Evolutionary conservation across 2,888 invertebrate species (phyloP), one percentile per base, ranked within the genome.

Genomic region (Bellardia pandia): DNA sequence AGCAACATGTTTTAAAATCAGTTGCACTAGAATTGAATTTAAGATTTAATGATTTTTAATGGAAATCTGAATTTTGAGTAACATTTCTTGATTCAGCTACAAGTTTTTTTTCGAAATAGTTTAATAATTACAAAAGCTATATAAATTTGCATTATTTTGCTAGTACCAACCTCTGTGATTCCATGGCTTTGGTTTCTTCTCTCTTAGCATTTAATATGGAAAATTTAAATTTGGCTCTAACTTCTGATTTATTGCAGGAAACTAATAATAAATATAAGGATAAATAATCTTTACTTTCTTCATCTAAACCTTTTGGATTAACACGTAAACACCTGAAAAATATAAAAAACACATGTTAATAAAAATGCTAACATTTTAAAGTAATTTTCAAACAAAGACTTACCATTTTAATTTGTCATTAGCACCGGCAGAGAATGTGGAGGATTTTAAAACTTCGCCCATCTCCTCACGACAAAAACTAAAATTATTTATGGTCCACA

Each of bases 401-500:
- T 94, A 97, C 99, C 99, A 99, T 96, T 99, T 99, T 93, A 99
- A 96, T 96, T 99, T 99, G 95, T 99, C 99, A 95, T 99, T 99
- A 94, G 98, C 98, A 94, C 99, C 99, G 90, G 99, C 99, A 90
- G 99, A 99, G 95, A 99, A 99, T 91, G 99, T 99, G 92, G 99
- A 99, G 94, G 99, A 99, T 95, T 99, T 99, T 93, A 99, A 96
- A 91, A 99, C 99, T 95, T 99, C 99, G 91, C 99, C 99, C 99
- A 99, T 99, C 95, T 99, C 99, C 95, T 99, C 99, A 91, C 99
- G 97, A 95, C 99, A 99, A 95, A 99, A 99, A 95, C 99, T 99
- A 95, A 99, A 99, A 96, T 99, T 99, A 95, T 99, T 99, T 95
- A 99, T 99, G 94, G 99, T 99, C 99, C 99, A 99, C 98, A 99